phyloP scores from a whole-genome alignment of 2,797 vertebrate genomes.

The Cyclopterus lumpus region DNA sequence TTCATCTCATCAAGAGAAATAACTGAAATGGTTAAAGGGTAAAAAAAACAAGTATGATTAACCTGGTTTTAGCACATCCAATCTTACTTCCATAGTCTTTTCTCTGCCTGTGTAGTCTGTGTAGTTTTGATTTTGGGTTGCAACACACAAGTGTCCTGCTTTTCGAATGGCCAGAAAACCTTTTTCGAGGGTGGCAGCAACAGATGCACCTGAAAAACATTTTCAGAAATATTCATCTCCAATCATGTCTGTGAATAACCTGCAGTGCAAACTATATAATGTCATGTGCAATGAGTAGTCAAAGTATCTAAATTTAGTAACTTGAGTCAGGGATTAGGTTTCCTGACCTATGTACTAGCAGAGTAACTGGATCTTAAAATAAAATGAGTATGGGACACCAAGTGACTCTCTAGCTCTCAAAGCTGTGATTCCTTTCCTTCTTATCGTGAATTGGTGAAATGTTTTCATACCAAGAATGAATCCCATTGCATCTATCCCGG shows the following conservation, averaged over 20 bases:
- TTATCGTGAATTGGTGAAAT: conserved; percentile 8
- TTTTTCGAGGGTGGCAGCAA: conserved; percentile 81
- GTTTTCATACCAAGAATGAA: conserved; percentile 88
- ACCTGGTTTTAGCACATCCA: conserved; percentile 86
- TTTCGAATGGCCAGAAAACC: conserved; percentile 91
- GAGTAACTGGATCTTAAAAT: conserved; percentile 54
- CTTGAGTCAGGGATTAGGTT: conserved; percentile 54
- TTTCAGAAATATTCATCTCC: not conserved
- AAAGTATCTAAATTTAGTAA: conserved; percentile 71
- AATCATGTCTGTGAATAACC: not conserved
- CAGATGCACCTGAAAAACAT: conserved; percentile 78
- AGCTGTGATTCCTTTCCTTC: not conserved
- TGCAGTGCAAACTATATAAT: not conserved
- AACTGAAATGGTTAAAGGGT: not conserved
- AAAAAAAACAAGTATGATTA: conserved; percentile 19
- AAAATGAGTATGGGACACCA: conserved; percentile 9
- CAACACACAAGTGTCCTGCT: conserved; percentile 87
- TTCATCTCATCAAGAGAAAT: not conserved
- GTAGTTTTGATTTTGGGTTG: conserved; percentile 81
- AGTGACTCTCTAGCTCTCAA: not conserved
- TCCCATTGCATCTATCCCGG: conserved; percentile 92
- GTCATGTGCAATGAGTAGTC: not conserved
- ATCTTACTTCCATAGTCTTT: conserved; percentile 88
- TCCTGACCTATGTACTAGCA: conserved; percentile 19
- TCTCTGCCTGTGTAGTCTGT: conserved; percentile 84